phyloP scores from a whole-genome alignment of 2,113 vertebrate genomes.

The Otus sunia region DNA sequence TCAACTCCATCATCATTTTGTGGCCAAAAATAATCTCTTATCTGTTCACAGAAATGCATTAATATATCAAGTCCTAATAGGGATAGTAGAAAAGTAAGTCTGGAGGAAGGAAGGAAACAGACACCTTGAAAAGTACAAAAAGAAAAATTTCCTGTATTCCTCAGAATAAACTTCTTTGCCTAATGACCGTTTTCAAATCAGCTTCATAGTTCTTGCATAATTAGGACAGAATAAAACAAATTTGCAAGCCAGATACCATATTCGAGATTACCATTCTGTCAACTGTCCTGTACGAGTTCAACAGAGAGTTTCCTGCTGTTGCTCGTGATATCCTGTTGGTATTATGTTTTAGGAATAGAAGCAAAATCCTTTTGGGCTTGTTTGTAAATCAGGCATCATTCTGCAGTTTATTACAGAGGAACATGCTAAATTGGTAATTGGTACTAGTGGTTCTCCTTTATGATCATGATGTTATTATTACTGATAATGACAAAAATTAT shows the following conservation, averaged over 20 bases:
- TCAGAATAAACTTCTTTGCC: neutral
- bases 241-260: neutral
- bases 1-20: neutral
- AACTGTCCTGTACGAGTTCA: neutral
- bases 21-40: neutral
- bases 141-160: neutral
- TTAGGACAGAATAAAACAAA: neutral
- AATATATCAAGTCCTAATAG: neutral
- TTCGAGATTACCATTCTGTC: neutral
- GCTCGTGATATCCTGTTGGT: neutral
- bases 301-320: conserved; percentile 2
- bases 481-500: neutral
- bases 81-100: neutral
- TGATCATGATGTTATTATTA: neutral
- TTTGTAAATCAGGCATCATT: neutral
- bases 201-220: neutral
- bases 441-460: neutral
- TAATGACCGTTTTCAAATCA: neutral
- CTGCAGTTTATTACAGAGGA: neutral
- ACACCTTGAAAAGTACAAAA: neutral
- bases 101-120: neutral
- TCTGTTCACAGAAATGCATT: neutral
- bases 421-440: neutral
- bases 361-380: neutral
- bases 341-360: neutral